phyloP scores from a whole-genome alignment of 2,113 vertebrate species.

The Ornithorhynchus anatinus region DNA sequence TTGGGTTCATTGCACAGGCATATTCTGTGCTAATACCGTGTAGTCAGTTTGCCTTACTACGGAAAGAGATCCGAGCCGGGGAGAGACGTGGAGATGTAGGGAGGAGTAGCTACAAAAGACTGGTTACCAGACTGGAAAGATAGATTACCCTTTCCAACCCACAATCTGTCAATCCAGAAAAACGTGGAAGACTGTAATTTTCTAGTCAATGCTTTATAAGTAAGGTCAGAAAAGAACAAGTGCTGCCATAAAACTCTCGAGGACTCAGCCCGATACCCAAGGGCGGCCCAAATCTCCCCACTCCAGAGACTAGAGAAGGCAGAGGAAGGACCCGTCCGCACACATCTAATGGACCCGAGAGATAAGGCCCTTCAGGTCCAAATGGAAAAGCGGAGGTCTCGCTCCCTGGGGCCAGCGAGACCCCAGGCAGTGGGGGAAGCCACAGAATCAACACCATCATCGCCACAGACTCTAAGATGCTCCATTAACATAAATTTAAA shows the following conservation, averaged over 20 bases:
- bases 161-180: conserved; percentile 64
- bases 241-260: conserved; percentile 31
- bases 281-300: background rate
- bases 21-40: background rate
- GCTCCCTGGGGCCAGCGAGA: background rate
- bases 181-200: conserved; percentile 63
- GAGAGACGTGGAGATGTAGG: background rate
- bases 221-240: conserved; percentile 67
- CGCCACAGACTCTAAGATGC: background rate
- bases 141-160: conserved; percentile 58
- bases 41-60: background rate
- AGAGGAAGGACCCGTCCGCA: background rate
- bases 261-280: conserved; percentile 44
- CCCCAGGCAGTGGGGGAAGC: background rate
- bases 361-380: conserved; percentile 10
- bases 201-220: conserved; percentile 58
- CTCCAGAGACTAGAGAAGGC: conserved; percentile 17
- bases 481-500: background rate
- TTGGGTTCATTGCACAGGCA: background rate
- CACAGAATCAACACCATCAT: background rate
- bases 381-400: conserved; percentile 11
- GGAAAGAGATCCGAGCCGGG: background rate
- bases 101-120: conserved; percentile 30
- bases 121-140: conserved; percentile 58
- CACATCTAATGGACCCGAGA: conserved; percentile 9